Evolutionary conservation across 2,797 vertebrate species (phyloP).

Genomic region (Malurus leucopterus): DNA sequence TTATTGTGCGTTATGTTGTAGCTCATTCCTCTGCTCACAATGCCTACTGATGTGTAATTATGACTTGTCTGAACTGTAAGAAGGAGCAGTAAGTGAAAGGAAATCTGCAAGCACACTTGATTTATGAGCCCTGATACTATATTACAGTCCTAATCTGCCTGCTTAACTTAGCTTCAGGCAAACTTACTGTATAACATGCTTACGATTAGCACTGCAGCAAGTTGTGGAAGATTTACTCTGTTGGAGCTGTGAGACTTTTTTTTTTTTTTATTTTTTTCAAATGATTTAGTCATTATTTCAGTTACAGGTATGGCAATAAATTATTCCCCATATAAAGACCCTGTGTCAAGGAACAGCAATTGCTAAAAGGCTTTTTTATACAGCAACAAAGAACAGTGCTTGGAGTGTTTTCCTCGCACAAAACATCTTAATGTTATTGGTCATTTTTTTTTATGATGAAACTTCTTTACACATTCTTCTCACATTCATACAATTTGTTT

Average conservation of each 20-base stretch:
- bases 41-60: conserved; percentile 94
- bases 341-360: conserved; percentile 54
- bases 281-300: conserved; percentile 73
- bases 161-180: conserved; percentile 83
- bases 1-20: conserved; percentile 92
- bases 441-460: conserved; percentile 66
- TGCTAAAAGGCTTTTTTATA: conserved; percentile 63
- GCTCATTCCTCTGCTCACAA: conserved; percentile 85
- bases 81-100: conserved; percentile 86
- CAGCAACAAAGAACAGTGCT: conserved; percentile 56
- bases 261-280: conserved; percentile 57
- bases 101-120: conserved; percentile 87
- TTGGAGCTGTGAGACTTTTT: conserved; percentile 65
- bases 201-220: conserved; percentile 77
- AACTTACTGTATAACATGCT: conserved; percentile 76
- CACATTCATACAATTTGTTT: conserved; percentile 53
- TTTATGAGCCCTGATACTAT: conserved; percentile 86
- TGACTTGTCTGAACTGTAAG: conserved; percentile 87
- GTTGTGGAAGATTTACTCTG: conserved; percentile 76
- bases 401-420: conserved; percentile 52
- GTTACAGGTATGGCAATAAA: conserved; percentile 71
- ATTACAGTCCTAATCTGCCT: conserved; percentile 85
- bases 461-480: conserved; percentile 53
- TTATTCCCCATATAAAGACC: conserved; percentile 68
- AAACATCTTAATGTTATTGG: conserved; percentile 67